Evolutionary conservation across 2,888 invertebrate genomes (phyloP), one percentile per base, ranked within the genome.

Genomic region (Siphlonurus alternatus): DNA sequence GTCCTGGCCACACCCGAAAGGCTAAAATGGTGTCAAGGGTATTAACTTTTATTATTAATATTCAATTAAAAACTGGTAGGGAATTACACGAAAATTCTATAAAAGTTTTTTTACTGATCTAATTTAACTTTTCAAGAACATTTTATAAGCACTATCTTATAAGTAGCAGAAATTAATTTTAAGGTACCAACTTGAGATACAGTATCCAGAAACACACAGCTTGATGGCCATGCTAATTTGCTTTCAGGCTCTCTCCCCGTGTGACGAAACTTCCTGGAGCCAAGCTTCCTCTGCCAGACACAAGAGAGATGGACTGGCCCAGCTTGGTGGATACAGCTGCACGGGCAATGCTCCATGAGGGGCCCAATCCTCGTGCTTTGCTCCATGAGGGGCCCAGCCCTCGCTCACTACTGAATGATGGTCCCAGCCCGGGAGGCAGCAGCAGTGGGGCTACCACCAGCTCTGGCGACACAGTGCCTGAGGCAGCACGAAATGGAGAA

Each of bases 261-360:
- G 72, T 73, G n/a, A 72, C 72, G 19, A 74, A 71, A 68, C 69
- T 72, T 1, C 70, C 66, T 19, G 61, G 66, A 24, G 66, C 63
- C 22, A 60, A 63, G 19, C 76, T 86, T 63, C 83, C 83, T 1
- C 74, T 85, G 63, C 85, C 87, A 0, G 83, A 88, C 72, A 81
- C 86, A 2, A 80, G 83, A 53, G 84, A 86, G 59, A 80, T 88
- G 70, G 89, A 90, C 74, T 90, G 91, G 91, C 83, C 86, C 15
- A 83, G 86, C 71, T 78, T 90, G 23, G 89, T 90, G 1, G 87
- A 88, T 71, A 88, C 89, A 1, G 89, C 89, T 25, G 88, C 88
- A 0, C 78, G 86, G 66, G 88, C 86, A 22, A 84, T 87, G 78
- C 76, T 85, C 59, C 80, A 82, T 76, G 81, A 80, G 71, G 66